A percentile compares a stretch with the other conserved stretches of the same genome.
Evolutionary conservation across 2,797 vertebrate genomes (phyloP).

Genomic region (Tenualosa thibaudeaui): DNA sequence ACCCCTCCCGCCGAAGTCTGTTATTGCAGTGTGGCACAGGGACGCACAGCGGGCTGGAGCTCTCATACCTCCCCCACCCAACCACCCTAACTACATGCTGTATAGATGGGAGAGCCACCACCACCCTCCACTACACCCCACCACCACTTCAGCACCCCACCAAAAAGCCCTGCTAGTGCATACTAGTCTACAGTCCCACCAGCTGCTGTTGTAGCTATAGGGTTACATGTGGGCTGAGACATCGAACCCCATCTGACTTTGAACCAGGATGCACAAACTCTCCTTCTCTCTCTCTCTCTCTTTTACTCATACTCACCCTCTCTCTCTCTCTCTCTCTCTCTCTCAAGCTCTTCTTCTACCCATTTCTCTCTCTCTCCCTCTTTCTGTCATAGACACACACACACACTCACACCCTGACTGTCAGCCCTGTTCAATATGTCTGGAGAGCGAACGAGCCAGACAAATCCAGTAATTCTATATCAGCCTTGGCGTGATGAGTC

Average conservation of each 20-base stretch:
- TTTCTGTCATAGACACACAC: background rate
- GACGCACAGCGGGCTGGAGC: background rate
- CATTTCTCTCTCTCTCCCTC: background rate
- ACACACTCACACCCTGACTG: conserved; percentile 11
- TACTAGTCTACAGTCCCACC: conserved; percentile 24
- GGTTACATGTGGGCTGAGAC: conserved; percentile 19
- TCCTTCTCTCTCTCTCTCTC: background rate
- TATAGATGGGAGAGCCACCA: background rate
- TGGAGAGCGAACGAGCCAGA: conserved; percentile 28
- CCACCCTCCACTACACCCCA: background rate
- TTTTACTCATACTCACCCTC: background rate
- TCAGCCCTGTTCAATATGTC: conserved; percentile 30
- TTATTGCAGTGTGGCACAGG: background rate
- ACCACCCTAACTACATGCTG: background rate
- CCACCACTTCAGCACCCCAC: background rate
- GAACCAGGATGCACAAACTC: conserved; percentile 2
- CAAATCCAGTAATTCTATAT: conserved; percentile 27
- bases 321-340: background rate
- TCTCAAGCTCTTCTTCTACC: background rate
- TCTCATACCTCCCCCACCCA: background rate
- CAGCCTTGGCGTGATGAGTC: background rate
- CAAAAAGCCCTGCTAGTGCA: background rate
- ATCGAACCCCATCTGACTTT: conserved; percentile 24
- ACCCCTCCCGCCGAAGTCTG: background rate
- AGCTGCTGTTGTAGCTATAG: conserved; percentile 27